Conservation (phyloP, 1,140 invertebrate genomes). For the Nautilus pompilius region DNA sequence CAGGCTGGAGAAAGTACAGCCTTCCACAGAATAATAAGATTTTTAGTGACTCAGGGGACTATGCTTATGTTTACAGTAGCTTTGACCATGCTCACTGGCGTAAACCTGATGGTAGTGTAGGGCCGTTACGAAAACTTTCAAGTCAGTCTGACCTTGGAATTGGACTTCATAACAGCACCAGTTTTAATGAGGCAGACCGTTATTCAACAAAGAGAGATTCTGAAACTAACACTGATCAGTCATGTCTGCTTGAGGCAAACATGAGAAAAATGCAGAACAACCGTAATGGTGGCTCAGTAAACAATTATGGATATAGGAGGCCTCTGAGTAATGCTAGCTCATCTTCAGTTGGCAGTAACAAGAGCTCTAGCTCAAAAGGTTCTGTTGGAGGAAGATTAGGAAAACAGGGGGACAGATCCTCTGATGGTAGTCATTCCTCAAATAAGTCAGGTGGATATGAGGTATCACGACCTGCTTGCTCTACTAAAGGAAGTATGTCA, state of each 20-base stretch:
- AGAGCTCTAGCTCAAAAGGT: constrained; percentile 23
- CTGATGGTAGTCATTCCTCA: constrained; percentile 12
- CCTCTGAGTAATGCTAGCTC: constrained; percentile 46
- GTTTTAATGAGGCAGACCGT: not conserved
- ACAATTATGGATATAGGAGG: constrained; percentile 38
- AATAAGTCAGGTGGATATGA: constrained; percentile 3
- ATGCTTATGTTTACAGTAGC: constrained; percentile 39
- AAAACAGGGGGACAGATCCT: constrained; percentile 28
- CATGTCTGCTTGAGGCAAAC: constrained; percentile 40
- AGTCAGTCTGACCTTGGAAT: constrained; percentile 36
- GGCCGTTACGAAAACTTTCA: constrained; percentile 41
- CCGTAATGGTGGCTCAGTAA: constrained; percentile 3
- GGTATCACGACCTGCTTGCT: constrained; percentile 20
- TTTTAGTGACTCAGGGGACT: constrained; percentile 41
- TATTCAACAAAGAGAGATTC: constrained; percentile 37
- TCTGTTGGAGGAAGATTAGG: constrained; percentile 28
- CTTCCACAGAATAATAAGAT: constrained; percentile 35
- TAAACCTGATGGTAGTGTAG: constrained; percentile 20
- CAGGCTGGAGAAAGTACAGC: constrained; percentile 38
- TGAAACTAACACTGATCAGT: constrained; percentile 51
- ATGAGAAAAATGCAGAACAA: constrained; percentile 35
- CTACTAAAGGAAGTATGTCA: constrained; percentile 15
- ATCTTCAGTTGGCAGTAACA: constrained; percentile 41
- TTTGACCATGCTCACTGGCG: constrained; percentile 22
- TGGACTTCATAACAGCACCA: not conserved